Conservation (phyloP, 2,113 vertebrate genomes). For the Sphyrna mokarran region DNA sequence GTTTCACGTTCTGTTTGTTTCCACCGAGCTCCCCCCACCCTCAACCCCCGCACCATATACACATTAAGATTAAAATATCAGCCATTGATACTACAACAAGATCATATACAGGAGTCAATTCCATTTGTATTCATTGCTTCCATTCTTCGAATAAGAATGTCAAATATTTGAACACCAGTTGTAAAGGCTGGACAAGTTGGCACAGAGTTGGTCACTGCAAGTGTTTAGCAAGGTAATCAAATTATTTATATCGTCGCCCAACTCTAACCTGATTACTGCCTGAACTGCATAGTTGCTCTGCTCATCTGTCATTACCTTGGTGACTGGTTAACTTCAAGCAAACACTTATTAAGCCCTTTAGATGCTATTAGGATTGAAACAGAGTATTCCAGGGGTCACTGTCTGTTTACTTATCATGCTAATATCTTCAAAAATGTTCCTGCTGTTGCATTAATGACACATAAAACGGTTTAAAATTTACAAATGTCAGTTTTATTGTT, state of each 20-base stretch:
- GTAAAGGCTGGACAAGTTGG: constrained; percentile 36
- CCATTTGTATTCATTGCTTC: not conserved
- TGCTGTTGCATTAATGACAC: constrained; percentile 7
- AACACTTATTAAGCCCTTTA: constrained; percentile 39
- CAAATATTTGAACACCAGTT: constrained; percentile 41
- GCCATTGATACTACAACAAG: not conserved
- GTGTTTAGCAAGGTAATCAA: constrained; percentile 53
- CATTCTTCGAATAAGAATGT: constrained; percentile 5
- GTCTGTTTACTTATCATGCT: constrained; percentile 49
- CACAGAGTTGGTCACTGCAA: constrained; percentile 41
- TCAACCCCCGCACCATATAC: not conserved
- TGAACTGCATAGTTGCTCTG: constrained; percentile 40
- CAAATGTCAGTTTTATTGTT: constrained; percentile 6
- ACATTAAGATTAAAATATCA: not conserved
- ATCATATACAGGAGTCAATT: not conserved
- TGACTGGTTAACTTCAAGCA: constrained; percentile 46
- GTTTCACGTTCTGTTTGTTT: not conserved
- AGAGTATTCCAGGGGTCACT: constrained; percentile 48
- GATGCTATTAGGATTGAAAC: constrained; percentile 50
- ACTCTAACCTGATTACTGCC: constrained; percentile 49
- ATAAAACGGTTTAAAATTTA: not conserved
- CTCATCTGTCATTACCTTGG: constrained; percentile 44
- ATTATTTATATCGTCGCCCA: constrained; percentile 52
- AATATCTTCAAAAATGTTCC: constrained; percentile 38
- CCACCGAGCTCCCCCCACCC: not conserved